Evolutionary conservation across 2,797 vertebrate species (phyloP).

Genomic region (Pseudochirops cupreus): DNA sequence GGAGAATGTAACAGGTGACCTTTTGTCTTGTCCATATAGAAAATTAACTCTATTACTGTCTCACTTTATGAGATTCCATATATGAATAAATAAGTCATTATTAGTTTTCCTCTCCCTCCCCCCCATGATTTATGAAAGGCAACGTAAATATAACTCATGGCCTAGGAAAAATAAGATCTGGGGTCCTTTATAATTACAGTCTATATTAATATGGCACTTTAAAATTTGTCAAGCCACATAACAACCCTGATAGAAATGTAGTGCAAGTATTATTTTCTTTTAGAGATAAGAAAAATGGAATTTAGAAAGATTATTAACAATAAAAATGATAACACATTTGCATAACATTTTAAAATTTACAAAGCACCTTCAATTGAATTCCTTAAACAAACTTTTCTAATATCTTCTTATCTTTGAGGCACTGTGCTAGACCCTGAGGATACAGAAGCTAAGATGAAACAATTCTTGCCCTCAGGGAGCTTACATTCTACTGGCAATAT

Average conservation of each 20-base stretch:
- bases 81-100: conserved; percentile 8
- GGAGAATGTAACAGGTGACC: neutral
- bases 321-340: neutral
- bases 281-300: neutral
- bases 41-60: neutral
- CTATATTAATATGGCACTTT: neutral
- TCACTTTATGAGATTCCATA: neutral
- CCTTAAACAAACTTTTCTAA: neutral
- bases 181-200: neutral
- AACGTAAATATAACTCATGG: neutral
- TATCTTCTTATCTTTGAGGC: neutral
- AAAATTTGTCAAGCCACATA: neutral
- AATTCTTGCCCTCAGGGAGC: neutral
- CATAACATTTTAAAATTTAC: neutral
- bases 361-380: neutral
- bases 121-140: conserved; percentile 3
- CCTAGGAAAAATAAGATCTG: neutral
- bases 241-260: neutral
- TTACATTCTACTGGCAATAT: neutral
- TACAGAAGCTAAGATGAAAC: neutral
- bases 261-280: neutral
- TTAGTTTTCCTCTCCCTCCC: neutral
- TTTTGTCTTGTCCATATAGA: conserved; percentile 6
- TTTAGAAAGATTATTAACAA: neutral
- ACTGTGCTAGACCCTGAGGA: neutral